These are phyloP conservation scores for Drosophila punjabiensis DNA, from an alignment of 1,140 invertebrate genomes.

Conservation along the genomic window DNA sequence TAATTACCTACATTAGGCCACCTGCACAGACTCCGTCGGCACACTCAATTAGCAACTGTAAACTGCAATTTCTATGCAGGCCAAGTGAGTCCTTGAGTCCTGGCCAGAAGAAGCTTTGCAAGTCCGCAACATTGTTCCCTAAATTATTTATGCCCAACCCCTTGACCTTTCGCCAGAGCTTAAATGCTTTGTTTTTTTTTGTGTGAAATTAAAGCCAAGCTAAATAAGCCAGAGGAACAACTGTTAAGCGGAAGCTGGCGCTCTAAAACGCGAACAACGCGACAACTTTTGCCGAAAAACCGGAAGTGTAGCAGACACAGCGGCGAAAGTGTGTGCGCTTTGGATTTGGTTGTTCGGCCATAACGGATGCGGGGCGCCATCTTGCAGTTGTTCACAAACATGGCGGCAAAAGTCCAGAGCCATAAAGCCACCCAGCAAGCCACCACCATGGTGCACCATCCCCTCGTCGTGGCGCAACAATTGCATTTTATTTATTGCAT, in stretches of 20 bases:
- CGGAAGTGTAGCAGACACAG: constrained; percentile 66
- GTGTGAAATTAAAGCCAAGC: constrained; percentile 71
- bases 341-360: constrained; percentile 44
- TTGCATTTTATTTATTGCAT: constrained; percentile 82
- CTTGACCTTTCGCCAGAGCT: constrained; percentile 65
- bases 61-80: constrained; percentile 65
- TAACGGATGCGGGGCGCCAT: constrained; percentile 75
- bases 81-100: neutral
- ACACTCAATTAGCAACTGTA: constrained; percentile 79
- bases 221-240: constrained; percentile 57
- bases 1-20: constrained; percentile 79
- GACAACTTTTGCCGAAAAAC: constrained; percentile 48
- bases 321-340: constrained; percentile 66
- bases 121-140: constrained; percentile 36
- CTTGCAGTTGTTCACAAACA: constrained; percentile 74
- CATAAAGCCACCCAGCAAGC: constrained; percentile 8
- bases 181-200: constrained; percentile 58
- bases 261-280: constrained; percentile 41
- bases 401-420: constrained; percentile 49
- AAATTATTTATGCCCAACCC: constrained; percentile 61
- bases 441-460: neutral
- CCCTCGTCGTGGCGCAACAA: constrained; percentile 55
- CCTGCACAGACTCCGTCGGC: constrained; percentile 66
- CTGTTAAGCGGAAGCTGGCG: constrained; percentile 45
- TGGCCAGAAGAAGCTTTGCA: constrained; percentile 11